phyloP scores from a whole-genome alignment of 2,888 invertebrate species.

The Lissonota sp. region DNA sequence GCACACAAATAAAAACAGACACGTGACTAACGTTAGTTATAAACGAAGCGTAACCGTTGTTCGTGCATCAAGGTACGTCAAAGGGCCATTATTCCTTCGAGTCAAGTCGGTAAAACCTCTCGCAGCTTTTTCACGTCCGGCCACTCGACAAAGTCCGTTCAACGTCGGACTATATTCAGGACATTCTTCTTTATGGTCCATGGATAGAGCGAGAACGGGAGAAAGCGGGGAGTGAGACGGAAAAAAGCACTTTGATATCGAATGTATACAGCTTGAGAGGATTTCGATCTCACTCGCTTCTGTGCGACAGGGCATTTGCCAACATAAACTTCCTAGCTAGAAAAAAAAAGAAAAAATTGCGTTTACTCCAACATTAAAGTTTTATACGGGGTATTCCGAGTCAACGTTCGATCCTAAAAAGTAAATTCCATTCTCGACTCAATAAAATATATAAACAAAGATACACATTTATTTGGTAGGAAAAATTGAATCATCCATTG shows the following conservation, averaged over 20 bases:
- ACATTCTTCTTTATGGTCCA: slow-evolving; percentile 41
- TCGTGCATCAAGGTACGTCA: slow-evolving; percentile 53
- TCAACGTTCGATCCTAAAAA: neutral
- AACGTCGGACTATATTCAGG: slow-evolving; percentile 40
- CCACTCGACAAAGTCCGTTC: slow-evolving; percentile 37
- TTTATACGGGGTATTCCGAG: neutral
- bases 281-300: slow-evolving; percentile 34
- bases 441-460: too few species aligned
- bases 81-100: slow-evolving; percentile 59
- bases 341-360: neutral
- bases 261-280: slow-evolving; percentile 37
- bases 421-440: too few species aligned
- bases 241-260: slow-evolving; percentile 43
- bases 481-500: neutral
- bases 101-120: slow-evolving; percentile 51
- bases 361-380: neutral
- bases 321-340: neutral
- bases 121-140: slow-evolving; percentile 35
- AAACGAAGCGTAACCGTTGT: slow-evolving; percentile 41
- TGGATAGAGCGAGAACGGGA: neutral
- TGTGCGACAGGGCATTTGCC: neutral
- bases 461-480: too few species aligned
- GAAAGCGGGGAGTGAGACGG: slow-evolving; percentile 8
- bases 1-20: neutral
- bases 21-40: neutral